phyloP scores from a whole-genome alignment of 2,113 vertebrate genomes.

The Dipodomys stephensi region DNA sequence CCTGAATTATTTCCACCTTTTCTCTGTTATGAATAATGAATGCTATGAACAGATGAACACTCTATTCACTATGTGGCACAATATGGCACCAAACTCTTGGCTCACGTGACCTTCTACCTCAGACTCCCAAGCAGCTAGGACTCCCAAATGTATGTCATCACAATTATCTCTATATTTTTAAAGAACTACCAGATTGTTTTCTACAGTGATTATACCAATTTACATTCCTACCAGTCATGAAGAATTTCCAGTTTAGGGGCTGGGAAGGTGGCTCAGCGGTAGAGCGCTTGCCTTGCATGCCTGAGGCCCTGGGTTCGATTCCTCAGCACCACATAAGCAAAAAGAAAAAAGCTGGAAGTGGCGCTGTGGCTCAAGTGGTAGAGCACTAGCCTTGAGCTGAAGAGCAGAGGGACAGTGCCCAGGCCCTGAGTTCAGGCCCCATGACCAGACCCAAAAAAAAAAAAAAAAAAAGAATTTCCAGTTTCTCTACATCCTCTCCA shows the following conservation, averaged over 20 bases:
- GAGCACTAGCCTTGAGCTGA: no score
- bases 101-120: neutral
- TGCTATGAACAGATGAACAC: no score
- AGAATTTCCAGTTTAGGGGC: neutral
- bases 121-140: neutral
- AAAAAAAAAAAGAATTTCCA: neutral
- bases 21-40: neutral
- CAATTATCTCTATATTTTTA: neutral
- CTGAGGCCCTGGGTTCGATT: no score
- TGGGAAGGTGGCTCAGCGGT: no score
- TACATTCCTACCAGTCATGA: neutral
- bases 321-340: no score
- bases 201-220: neutral
- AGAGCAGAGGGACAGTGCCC: no score
- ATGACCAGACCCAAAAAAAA: no score
- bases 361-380: no score
- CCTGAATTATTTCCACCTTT: neutral
- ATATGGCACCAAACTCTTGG: neutral
- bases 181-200: slow-evolving; percentile 26
- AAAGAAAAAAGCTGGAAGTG: no score
- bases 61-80: neutral
- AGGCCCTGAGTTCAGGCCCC: no score
- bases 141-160: neutral
- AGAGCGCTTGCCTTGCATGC: no score
- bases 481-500: neutral